Evolutionary conservation across 2,797 vertebrate genomes (phyloP), one percentile per base, ranked within the genome.

Genomic region (Enteromius mattozi): DNA sequence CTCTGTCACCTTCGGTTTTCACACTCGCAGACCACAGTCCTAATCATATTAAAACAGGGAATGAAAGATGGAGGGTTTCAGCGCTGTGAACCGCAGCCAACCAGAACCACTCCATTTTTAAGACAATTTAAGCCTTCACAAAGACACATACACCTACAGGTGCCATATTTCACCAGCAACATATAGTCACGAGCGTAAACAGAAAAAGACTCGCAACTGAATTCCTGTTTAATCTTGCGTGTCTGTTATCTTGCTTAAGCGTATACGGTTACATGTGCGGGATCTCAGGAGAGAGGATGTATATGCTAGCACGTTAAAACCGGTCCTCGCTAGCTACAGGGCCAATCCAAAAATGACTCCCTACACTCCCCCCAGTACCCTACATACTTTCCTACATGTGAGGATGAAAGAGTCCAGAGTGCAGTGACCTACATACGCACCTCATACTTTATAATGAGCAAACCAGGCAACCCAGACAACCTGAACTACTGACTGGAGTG

Each of bases 221-320:
- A 83, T 59, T 56, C 83, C 51, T 37, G 82, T 84, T 91, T 90
- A 88, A 89, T 81, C 91, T 90, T 24, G 59, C 59, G 78, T 86
- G 91, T 87, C 91, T 91, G 91, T 89, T 91, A 92, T 94, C 93
- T 88, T 92, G 89, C 91, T 91, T 92, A 92, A 87, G 89, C 86
- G 89, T 92, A 82, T 92, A 91, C 85, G 76, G 87, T 95, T 93
- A 91, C 91, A 89, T 66, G 27, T 84, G 45, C 47, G 76, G 75
- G 84, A 87, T 86, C 88, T 88, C 87, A 65, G 80, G 90, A 90
- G 90, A 93, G 89, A 81, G 92, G 19, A 92, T 91, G 92, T 87
- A 84, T 89, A 86, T 65, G 78, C 86, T 66, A 37, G 35, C 19
- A 0, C 6, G n/a, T 40, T 42, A 14, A 59, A 85, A 76, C 37